Evolutionary conservation across 2,888 invertebrate genomes (phyloP), one percentile per base, ranked within the genome.

Genomic region (Escarpia spicata): DNA sequence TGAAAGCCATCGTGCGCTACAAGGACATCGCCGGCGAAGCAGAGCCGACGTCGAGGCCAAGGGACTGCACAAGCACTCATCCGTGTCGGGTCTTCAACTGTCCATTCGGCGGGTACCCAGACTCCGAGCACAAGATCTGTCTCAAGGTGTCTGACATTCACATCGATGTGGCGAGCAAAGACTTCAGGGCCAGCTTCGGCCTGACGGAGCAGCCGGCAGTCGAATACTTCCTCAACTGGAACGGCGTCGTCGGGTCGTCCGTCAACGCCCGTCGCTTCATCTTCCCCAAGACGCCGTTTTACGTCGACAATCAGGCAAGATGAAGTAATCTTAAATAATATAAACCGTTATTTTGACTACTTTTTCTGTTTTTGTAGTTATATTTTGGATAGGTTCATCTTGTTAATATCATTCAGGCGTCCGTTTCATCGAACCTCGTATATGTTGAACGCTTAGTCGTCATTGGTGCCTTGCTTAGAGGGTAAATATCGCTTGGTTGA

Each of bases 71-170:
- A 9, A 52, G 43, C 6, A 19, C n/a, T 26, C n/a, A 90, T 31
- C 91, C 91, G 3, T 93, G 93, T 90, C 31, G 10, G 19, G 91
- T 91, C 44, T 93, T 93, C 91, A 92, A 92, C 60, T 93, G 93
- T 90, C 93, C 93, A 9, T 93, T 91, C 52, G 60, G 90, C 10
- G 44, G 44, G 31, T 93, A 93, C 43, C 93, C 93, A 31, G 45
- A 19, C n/a, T 45, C 52, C 45, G 52, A 90, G 43, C 60, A 92
- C 92, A 93, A 44, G 43, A 52, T 91, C 90, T 93, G 93, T 92
- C 91, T 92, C 19, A 52, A 91, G 44, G 31, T 90, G 58, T 31
- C 43, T 45, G 90, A 92, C 10, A 37, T 9, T 43, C 26, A n/a
- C 26, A 31, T 31, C 43, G 60, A 89, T 19, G 89, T 75, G 44